Percentiles rank a stretch among this genome's conserved stretches.
Conservation (phyloP, 35 echinoderm and acorn worm genomes). For the Ptychodera flava region DNA sequence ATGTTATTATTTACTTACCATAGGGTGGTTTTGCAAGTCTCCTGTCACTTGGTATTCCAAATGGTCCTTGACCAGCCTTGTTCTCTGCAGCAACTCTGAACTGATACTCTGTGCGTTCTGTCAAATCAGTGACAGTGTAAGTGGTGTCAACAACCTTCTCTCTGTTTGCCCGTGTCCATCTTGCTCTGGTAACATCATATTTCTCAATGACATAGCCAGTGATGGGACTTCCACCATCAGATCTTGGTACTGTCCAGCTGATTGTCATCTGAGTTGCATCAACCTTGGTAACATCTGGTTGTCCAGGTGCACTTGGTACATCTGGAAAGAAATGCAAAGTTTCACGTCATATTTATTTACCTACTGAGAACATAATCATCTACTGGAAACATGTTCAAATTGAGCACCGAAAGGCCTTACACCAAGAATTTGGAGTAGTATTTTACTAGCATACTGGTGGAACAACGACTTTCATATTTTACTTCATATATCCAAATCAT, state of each 20-base stretch:
- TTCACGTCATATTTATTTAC: too few relatives aligned
- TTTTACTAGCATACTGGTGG: too few relatives aligned
- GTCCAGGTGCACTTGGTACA: constrained; percentile 10
- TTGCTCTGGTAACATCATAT: neutral
- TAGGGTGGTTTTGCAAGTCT: constrained; percentile 7
- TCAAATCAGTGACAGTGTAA: constrained; percentile 7
- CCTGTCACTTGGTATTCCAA: neutral
- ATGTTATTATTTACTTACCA: neutral
- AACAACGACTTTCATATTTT: too few relatives aligned
- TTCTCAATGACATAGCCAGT: constrained; percentile 12
- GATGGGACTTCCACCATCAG: constrained; percentile 12
- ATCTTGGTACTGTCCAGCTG: constrained; percentile 3
- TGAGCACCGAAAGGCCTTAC: too few relatives aligned
- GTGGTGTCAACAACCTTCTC: neutral
- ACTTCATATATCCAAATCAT: too few relatives aligned
- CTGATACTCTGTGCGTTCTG: constrained; percentile 1
- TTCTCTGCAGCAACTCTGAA: constrained; percentile 14
- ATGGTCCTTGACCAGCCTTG: neutral
- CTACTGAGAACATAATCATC: too few relatives aligned
- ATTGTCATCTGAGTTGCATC: neutral
- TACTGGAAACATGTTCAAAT: too few relatives aligned
- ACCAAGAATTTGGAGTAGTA: too few relatives aligned
- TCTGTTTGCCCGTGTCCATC: constrained; percentile 11
- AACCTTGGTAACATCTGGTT: constrained; percentile 3
- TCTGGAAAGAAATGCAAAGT: constrained; percentile 4